A percentile compares a stretch with the other conserved stretches of the same genome.
Conservation (phyloP, 2,113 vertebrate species). For the Cephalophus harveyi region DNA sequence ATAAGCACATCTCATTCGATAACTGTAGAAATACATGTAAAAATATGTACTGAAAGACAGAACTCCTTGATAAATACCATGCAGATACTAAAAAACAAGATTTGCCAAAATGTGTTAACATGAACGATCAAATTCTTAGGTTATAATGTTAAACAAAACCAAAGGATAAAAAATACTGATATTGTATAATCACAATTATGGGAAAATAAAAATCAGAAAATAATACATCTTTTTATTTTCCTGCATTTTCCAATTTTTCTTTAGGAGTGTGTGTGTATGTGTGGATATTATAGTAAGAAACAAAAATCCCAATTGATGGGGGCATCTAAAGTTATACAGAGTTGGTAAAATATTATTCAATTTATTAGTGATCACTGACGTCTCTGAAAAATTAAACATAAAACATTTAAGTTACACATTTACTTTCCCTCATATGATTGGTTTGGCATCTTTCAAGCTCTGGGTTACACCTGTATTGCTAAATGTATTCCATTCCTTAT, state of each 20-base stretch:
- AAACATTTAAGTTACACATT: neutral
- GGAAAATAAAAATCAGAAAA: neutral
- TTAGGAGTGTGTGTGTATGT: neutral
- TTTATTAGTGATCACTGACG: neutral
- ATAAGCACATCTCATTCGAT: conserved; percentile 7
- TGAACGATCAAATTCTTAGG: conserved; percentile 5
- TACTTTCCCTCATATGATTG: neutral
- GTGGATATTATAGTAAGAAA: neutral
- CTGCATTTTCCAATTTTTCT: neutral
- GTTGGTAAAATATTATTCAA: neutral
- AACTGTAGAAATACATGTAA: conserved; percentile 1
- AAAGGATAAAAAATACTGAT: conserved; percentile 16
- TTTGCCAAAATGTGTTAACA: neutral
- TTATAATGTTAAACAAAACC: conserved; percentile 31
- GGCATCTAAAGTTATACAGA: too few relatives aligned
- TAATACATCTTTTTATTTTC: neutral
- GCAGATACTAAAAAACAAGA: neutral
- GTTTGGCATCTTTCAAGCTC: neutral
- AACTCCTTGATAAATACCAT: neutral
- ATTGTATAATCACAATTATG: conserved; percentile 10
- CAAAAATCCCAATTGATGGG: neutral
- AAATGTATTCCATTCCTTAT: neutral
- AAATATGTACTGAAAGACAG: neutral
- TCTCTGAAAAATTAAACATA: conserved; percentile 19
- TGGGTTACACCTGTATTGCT: neutral